Percentiles rank a stretch among this genome's conserved stretches.
These are phyloP conservation scores for Graptemys geographica DNA, from an alignment of 2,797 vertebrate genomes.

Conservation along the genomic window DNA sequence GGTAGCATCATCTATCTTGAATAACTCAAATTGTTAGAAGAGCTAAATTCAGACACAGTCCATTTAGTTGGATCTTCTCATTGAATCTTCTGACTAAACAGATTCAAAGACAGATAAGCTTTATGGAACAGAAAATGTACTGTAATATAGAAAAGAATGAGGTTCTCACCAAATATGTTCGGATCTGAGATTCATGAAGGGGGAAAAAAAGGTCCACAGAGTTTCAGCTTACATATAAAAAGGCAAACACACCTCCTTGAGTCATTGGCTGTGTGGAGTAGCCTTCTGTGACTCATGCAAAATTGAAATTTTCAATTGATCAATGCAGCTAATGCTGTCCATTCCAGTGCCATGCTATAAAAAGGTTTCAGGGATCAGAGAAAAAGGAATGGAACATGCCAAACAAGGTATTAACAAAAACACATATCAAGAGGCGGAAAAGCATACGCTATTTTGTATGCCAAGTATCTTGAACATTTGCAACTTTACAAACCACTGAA, in stretches of 20 bases:
- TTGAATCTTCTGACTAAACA: conserved; percentile 27
- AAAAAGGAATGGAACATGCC: conserved; percentile 18
- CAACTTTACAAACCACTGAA: neutral
- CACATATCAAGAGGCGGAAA: rapidly evolving
- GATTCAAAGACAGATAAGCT: conserved; percentile 10
- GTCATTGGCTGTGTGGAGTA: neutral
- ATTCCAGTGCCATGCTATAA: neutral
- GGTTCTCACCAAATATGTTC: neutral
- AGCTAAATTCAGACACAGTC: conserved; percentile 21
- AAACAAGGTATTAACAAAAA: neutral
- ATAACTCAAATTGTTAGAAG: conserved; percentile 1
- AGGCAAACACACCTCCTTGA: conserved; percentile 14
- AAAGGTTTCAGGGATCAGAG: neutral
- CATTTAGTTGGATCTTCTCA: neutral
- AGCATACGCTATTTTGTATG: neutral
- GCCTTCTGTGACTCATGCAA: neutral
- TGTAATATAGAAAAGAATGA: neutral
- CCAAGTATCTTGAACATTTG: conserved; percentile 8
- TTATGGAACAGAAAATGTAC: conserved; percentile 20
- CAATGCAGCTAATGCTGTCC: neutral
- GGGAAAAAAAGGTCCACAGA: conserved; percentile 10
- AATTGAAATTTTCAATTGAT: neutral
- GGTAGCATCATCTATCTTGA: neutral
- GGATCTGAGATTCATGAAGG: neutral
- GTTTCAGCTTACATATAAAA: neutral